Evolutionary conservation across 2,888 invertebrate genomes (phyloP).

Genomic region (Congeria kusceri): DNA sequence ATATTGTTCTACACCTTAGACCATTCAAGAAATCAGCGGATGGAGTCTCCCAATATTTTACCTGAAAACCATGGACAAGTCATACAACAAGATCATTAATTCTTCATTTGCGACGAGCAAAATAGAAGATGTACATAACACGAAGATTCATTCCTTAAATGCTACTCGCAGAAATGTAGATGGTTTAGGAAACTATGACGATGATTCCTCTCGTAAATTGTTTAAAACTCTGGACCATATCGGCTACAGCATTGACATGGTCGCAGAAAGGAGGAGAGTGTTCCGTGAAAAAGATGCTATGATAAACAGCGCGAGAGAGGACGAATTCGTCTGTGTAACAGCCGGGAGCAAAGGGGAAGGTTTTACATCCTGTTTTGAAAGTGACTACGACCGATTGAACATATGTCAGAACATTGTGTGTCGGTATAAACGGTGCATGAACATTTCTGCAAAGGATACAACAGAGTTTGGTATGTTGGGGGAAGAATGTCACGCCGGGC

Average conservation of each 20-base stretch:
- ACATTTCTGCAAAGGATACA: not conserved
- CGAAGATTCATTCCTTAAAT: too few species aligned
- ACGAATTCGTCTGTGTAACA: not conserved
- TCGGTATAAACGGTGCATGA: not conserved
- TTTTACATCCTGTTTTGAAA: slow-evolving; percentile 19
- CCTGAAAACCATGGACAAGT: too few species aligned
- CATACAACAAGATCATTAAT: too few species aligned
- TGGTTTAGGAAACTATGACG: not conserved
- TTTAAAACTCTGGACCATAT: slow-evolving; percentile 6
- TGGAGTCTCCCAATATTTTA: too few species aligned
- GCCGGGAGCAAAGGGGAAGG: slow-evolving; percentile 31
- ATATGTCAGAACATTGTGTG: slow-evolving; percentile 11
- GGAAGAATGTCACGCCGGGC: slow-evolving; percentile 19
- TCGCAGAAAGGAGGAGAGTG: slow-evolving; percentile 7
- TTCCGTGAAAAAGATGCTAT: slow-evolving; percentile 12
- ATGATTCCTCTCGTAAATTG: slow-evolving; percentile 5
- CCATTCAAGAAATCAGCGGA: too few species aligned
- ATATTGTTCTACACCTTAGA: too few species aligned
- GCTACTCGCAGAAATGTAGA: not conserved
- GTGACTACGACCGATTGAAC: slow-evolving; percentile 22
- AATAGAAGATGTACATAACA: too few species aligned
- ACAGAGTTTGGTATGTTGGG: slow-evolving; percentile 17
- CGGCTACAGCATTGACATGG: slow-evolving; percentile 10
- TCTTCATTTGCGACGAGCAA: too few species aligned
- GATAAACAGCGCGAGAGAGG: not conserved